Percentiles rank a stretch among this genome's conserved stretches.
Evolutionary conservation across 2,113 vertebrate species (phyloP).

Genomic region (Gymnocephalus cernua): DNA sequence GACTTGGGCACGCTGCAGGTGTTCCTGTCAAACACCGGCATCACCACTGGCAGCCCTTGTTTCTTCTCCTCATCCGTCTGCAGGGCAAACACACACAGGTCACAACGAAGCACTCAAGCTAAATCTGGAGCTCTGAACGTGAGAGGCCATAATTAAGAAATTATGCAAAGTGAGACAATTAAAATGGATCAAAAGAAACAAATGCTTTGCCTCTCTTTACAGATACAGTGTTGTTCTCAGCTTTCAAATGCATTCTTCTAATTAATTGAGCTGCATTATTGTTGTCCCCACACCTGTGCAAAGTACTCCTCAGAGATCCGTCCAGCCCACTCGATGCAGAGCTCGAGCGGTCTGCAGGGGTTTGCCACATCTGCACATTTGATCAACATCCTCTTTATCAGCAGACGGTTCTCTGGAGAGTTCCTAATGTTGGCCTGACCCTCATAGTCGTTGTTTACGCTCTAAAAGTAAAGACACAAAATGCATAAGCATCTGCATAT

Average conservation of each 20-base stretch:
- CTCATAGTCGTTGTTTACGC: slow-evolving; percentile 87
- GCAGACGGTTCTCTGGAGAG: slow-evolving; percentile 93
- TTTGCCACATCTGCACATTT: slow-evolving; percentile 98
- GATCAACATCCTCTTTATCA: slow-evolving; percentile 98
- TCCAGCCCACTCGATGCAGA: slow-evolving; percentile 96
- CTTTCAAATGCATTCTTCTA: not conserved
- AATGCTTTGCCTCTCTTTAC: not conserved
- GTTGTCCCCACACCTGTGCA: slow-evolving; percentile 88
- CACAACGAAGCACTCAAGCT: not conserved
- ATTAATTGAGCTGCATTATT: not conserved
- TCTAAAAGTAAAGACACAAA: slow-evolving; percentile 78
- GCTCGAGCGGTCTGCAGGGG: slow-evolving; percentile 92
- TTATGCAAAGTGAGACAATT: not conserved
- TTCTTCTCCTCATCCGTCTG: slow-evolving; percentile 98
- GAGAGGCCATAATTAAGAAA: not conserved
- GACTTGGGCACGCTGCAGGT: slow-evolving; percentile 98
- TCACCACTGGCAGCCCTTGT: slow-evolving; percentile 95
- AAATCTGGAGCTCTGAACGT: not conserved
- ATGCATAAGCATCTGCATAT: not conserved
- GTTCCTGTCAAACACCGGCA: slow-evolving; percentile 97
- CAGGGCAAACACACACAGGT: slow-evolving; percentile 54
- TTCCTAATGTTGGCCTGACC: slow-evolving; percentile 86
- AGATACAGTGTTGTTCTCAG: not conserved
- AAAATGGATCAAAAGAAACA: not conserved
- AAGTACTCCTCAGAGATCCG: slow-evolving; percentile 98